Evolutionary conservation across 2,888 invertebrate genomes (phyloP).

Genomic region (Alviniconcha strummeri): DNA sequence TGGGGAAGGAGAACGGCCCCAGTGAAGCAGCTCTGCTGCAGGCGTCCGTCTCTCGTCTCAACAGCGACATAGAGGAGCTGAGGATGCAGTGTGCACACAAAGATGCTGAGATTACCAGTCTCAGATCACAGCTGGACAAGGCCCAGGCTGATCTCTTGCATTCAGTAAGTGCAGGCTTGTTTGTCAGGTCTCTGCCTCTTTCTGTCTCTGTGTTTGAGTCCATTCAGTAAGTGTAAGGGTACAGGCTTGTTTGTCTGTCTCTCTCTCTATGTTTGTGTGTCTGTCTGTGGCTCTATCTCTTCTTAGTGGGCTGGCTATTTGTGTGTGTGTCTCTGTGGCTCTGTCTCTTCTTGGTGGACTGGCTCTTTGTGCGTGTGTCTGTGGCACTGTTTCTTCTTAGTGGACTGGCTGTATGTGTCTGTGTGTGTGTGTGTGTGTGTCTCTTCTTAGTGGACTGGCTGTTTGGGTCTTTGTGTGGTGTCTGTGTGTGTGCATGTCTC

Average conservation of each 20-base stretch:
- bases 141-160: constrained; percentile 51
- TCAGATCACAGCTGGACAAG: constrained; percentile 53
- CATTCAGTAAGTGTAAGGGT: too few relatives aligned
- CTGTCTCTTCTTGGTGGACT: too few relatives aligned
- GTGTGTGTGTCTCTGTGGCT: too few relatives aligned
- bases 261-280: neutral
- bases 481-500: too few relatives aligned
- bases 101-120: constrained; percentile 54
- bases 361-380: too few relatives aligned
- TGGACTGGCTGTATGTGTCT: too few relatives aligned
- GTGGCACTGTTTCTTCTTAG: too few relatives aligned
- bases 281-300: neutral
- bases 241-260: too few relatives aligned
- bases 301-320: too few relatives aligned
- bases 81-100: constrained; percentile 49
- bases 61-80: constrained; percentile 56
- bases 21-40: constrained; percentile 61
- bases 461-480: too few relatives aligned
- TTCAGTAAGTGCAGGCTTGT: constrained; percentile 44
- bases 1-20: constrained; percentile 62
- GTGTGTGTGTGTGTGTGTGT: too few relatives aligned
- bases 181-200: neutral
- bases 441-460: too few relatives aligned
- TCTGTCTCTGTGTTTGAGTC: neutral
- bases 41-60: constrained; percentile 58